Evolutionary conservation across 2,888 invertebrate genomes (phyloP), one percentile per base, ranked within the genome.

Genomic region (Acanthopleura granulata): DNA sequence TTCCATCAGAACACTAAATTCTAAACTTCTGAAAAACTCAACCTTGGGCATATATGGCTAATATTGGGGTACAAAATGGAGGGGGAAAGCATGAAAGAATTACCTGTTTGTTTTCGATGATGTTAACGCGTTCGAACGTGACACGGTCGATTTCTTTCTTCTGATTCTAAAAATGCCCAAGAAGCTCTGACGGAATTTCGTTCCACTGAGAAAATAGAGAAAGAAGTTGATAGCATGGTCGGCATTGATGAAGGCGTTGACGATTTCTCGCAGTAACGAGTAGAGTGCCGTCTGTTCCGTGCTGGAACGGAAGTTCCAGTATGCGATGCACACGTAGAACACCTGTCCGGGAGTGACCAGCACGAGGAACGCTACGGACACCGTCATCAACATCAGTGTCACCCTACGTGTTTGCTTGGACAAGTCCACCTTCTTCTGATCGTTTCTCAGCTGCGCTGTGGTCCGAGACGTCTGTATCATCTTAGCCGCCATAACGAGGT

Each of bases 181-280:
- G 66, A 66, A 66, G 14, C 66, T 66, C 27, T 6, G 6, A 6
- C 66, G 22, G 29, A 66, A 66, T 27, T 66, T 66, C 22, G 66
- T 66, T 6, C 66, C 66, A 66, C 66, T 66, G 25, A 66, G 29
- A 25, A 66, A 66, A 25, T 66, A 66, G 66, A 66, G 66, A 66
- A 66, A 66, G 66, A 66, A 66, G 66, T 66, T 66, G 29, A 66
- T 66, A 14, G 66, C 66, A 25, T 66, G 66, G 25, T 66, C 66
- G 6, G 66, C 66, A 14, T 66, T 66, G 66, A 66, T 66, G 25
- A 18, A 66, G 4, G 29, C 29, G 29, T 66, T 66, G 27, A 66
- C 66, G 27, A 25, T 15, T 27, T 66, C 66, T 27, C 66, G 66
- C 22, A 27, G 3, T 15, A 66, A 27, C 12, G 6, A 27, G 66